phyloP scores from a whole-genome alignment of 2,888 invertebrate species.

The Uloborus plumipes region DNA sequence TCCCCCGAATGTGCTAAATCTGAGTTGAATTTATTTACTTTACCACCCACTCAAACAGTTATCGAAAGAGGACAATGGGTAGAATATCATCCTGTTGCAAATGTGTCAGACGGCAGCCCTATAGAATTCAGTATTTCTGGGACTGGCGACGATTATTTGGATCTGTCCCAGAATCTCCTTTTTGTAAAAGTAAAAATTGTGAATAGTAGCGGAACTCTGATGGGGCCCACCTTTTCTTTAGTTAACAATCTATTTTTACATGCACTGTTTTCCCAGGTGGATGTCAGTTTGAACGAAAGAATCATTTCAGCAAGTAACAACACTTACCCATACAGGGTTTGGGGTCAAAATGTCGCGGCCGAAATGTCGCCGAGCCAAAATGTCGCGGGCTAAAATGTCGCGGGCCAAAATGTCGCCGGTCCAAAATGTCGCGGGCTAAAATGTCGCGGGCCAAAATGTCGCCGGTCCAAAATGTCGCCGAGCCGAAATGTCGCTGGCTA shows the following conservation, averaged over 20 bases:
- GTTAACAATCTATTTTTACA: background rate
- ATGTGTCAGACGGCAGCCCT: constrained; percentile 19
- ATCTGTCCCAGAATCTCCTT: constrained; percentile 21
- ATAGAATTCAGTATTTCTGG: constrained; percentile 15
- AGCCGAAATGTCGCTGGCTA: too few relatives aligned
- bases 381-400: too few relatives aligned
- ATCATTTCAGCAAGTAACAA: constrained; percentile 12
- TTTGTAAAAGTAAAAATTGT: constrained; percentile 25
- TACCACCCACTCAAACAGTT: constrained; percentile 14
- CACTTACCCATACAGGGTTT: too few relatives aligned
- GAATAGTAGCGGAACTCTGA: background rate
- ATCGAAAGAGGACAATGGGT: constrained; percentile 17
- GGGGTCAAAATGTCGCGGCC: too few relatives aligned
- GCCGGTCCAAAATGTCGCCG: too few relatives aligned
- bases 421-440: too few relatives aligned
- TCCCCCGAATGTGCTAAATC: constrained; percentile 16
- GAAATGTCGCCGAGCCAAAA: too few relatives aligned
- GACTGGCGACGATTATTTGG: constrained; percentile 33
- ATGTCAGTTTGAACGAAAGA: constrained; percentile 29
- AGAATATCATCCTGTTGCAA: constrained; percentile 23
- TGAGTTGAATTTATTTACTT: constrained; percentile 10
- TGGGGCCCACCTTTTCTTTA: constrained; percentile 1
- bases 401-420: too few relatives aligned
- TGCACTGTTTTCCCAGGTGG: too few relatives aligned
- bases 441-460: too few relatives aligned